Conservation (phyloP, 2,113 vertebrate species). For the Stegostoma tigrinum region DNA sequence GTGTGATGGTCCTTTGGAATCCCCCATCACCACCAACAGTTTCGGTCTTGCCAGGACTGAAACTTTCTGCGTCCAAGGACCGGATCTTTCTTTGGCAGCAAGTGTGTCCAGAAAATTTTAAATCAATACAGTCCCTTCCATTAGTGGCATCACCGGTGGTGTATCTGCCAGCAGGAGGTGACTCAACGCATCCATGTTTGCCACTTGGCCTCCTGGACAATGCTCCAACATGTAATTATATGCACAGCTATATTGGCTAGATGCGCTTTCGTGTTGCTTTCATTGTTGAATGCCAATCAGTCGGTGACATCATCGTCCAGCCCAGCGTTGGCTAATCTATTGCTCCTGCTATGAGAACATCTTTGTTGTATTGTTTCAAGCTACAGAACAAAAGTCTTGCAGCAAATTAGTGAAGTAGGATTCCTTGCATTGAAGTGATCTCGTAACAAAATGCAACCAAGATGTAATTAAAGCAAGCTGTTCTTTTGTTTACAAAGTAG, state of each 20-base stretch:
- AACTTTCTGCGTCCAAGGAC: too few species aligned
- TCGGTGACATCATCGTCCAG: neutral
- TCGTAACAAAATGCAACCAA: neutral
- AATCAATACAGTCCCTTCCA: too few species aligned
- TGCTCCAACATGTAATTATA: too few species aligned
- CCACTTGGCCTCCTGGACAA: too few species aligned
- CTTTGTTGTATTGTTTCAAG: neutral
- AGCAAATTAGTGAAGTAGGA: neutral
- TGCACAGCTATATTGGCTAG: neutral
- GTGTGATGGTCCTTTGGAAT: too few species aligned
- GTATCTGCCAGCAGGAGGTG: too few species aligned
- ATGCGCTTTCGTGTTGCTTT: neutral
- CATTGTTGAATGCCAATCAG: neutral
- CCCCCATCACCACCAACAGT: too few species aligned
- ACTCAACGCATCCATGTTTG: too few species aligned
- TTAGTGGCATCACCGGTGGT: too few species aligned
- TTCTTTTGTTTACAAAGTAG: neutral
- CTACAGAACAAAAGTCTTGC: neutral
- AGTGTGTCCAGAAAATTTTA: too few species aligned
- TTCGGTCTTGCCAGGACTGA: too few species aligned
- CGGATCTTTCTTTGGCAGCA: too few species aligned
- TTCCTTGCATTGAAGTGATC: neutral
- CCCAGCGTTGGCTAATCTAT: neutral
- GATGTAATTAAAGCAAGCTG: neutral
- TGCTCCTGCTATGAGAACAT: neutral